Evolutionary conservation across 2,888 invertebrate genomes (phyloP).

Genomic region (Ceriagrion tenellum): DNA sequence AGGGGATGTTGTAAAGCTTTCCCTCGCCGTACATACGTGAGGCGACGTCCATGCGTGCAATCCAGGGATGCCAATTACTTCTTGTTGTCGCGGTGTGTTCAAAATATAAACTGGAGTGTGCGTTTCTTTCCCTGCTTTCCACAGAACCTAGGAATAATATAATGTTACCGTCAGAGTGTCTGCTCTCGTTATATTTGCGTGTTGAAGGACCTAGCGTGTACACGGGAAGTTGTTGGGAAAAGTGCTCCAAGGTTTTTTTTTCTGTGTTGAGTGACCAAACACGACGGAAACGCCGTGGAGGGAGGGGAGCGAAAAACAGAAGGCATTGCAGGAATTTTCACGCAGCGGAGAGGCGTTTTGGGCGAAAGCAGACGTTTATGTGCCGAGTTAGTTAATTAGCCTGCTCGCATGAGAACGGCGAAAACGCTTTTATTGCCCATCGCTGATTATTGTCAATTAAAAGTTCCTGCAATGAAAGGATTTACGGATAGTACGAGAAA

Average conservation of each 20-base stretch:
- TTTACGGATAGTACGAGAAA: background rate
- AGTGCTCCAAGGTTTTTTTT: background rate
- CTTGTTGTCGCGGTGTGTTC: conserved; percentile 12
- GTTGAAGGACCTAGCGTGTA: conserved; percentile 5
- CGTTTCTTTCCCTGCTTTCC: background rate
- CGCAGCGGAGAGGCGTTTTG: background rate
- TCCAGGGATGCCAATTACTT: background rate
- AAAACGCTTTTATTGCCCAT: background rate
- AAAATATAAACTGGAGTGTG: background rate
- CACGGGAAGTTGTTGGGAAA: background rate
- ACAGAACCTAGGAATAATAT: background rate
- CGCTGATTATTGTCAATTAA: background rate
- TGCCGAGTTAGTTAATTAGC: background rate
- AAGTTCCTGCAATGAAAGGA: background rate
- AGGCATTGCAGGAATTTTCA: background rate
- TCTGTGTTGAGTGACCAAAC: background rate
- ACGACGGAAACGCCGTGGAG: background rate
- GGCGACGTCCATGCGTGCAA: background rate
- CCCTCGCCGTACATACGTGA: background rate
- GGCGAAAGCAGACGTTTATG: background rate
- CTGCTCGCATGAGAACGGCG: background rate
- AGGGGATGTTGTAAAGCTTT: background rate
- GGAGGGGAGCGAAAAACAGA: background rate
- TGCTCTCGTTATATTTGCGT: conserved; percentile 5
- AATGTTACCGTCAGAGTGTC: background rate